These are phyloP conservation scores for Hylaea fasciaria DNA, from an alignment of 2,888 invertebrate species.

Conservation along the genomic window DNA sequence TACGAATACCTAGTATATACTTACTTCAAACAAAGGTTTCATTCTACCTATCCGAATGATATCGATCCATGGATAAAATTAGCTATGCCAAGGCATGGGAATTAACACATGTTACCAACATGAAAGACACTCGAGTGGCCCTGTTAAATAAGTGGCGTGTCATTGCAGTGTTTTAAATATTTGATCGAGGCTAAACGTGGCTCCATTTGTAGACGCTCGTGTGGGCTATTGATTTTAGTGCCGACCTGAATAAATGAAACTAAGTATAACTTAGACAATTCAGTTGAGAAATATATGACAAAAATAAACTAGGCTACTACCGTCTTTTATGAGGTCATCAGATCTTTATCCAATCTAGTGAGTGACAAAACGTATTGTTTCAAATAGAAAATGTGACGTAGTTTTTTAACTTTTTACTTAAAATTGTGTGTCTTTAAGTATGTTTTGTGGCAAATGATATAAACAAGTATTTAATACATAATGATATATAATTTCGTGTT, in stretches of 20 bases:
- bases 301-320: neutral
- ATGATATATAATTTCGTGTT: neutral
- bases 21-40: neutral
- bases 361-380: no score
- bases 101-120: constrained; percentile 17
- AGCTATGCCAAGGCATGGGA: constrained; percentile 22
- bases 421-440: no score
- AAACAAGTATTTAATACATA: neutral
- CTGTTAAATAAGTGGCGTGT: constrained; percentile 21
- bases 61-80: constrained; percentile 26
- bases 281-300: neutral
- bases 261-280: neutral
- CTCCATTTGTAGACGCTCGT: constrained; percentile 13
- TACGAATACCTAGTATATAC: no score
- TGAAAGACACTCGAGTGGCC: constrained; percentile 9
- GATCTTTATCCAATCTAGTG: neutral
- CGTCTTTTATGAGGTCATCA: no score
- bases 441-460: no score
- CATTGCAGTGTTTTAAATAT: constrained; percentile 29
- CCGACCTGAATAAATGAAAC: constrained; percentile 13
- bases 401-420: no score
- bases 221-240: constrained; percentile 20
- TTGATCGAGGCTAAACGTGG: constrained; percentile 22
- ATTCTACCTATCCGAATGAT: constrained; percentile 8
- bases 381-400: no score